These are phyloP conservation scores for Erebia palarica DNA, from an alignment of 2,888 invertebrate genomes.

Conservation along the genomic window DNA sequence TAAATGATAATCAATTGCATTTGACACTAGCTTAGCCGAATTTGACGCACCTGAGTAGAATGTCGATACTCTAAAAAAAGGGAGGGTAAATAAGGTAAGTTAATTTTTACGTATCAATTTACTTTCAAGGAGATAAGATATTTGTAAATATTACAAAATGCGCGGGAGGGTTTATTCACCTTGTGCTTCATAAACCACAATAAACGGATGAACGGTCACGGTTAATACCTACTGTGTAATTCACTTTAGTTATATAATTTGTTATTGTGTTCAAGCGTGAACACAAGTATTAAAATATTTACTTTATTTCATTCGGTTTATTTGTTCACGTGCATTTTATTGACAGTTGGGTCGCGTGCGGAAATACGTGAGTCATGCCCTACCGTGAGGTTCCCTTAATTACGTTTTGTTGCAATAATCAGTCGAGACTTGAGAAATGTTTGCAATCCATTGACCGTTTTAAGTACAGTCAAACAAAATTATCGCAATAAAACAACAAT, in stretches of 20 bases:
- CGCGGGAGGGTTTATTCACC: background rate
- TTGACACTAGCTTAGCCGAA: no score
- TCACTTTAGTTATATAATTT: slow-evolving; percentile 12
- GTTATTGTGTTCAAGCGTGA: slow-evolving; percentile 12
- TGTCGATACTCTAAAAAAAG: no score
- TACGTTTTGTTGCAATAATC: slow-evolving; percentile 21
- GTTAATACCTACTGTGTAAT: slow-evolving; percentile 3
- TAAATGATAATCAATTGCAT: background rate
- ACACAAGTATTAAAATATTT: slow-evolving; percentile 16
- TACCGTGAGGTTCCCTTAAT: slow-evolving; percentile 48
- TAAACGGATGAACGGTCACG: slow-evolving; percentile 16
- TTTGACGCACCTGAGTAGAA: no score
- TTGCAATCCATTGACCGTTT: slow-evolving; percentile 32
- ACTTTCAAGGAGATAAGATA: background rate
- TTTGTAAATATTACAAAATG: background rate
- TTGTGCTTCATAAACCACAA: slow-evolving; percentile 10
- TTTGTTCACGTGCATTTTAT: slow-evolving; percentile 46
- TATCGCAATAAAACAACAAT: slow-evolving; percentile 13
- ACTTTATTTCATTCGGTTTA: slow-evolving; percentile 25
- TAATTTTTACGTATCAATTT: no score
- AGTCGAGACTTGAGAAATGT: background rate
- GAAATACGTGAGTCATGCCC: slow-evolving; percentile 57
- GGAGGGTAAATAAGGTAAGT: no score
- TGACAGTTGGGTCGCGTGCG: slow-evolving; percentile 58
- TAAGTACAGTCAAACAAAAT: background rate